Evolutionary conservation across 2,888 invertebrate species (phyloP).

Genomic region (Drosophila robusta): DNA sequence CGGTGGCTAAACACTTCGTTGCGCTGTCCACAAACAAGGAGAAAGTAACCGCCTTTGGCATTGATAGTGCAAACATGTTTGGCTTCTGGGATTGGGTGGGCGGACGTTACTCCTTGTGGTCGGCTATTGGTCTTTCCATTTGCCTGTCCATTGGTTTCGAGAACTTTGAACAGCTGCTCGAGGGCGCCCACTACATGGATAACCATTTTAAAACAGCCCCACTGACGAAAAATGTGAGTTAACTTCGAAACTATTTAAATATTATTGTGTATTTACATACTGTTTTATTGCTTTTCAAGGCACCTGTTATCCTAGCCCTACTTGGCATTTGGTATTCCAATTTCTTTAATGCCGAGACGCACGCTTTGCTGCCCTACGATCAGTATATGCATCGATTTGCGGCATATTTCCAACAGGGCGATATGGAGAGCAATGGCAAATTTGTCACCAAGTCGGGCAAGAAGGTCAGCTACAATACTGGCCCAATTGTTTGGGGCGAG

Average conservation of each 20-base stretch:
- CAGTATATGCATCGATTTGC: slow-evolving; percentile 99
- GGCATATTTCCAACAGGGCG: slow-evolving; percentile 99
- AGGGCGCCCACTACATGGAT: slow-evolving; percentile 97
- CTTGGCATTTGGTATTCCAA: slow-evolving; percentile 98
- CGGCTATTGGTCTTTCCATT: slow-evolving; percentile 99
- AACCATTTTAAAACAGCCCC: slow-evolving; percentile 95
- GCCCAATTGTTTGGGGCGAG: slow-evolving; percentile 90
- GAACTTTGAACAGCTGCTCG: slow-evolving; percentile 95
- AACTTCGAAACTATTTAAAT: background rate
- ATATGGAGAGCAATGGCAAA: slow-evolving; percentile 99
- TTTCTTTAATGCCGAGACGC: slow-evolving; percentile 97
- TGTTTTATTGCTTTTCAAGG: slow-evolving; percentile 86
- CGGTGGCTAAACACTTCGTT: slow-evolving; percentile 99
- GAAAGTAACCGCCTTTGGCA: slow-evolving; percentile 99
- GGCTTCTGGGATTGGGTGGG: slow-evolving; percentile 99
- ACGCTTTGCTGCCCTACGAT: slow-evolving; percentile 98
- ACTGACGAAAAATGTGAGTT: slow-evolving; percentile 93
- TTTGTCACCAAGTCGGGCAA: slow-evolving; percentile 90
- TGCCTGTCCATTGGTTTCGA: slow-evolving; percentile 96
- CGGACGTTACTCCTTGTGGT: slow-evolving; percentile 98
- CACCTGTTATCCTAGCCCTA: slow-evolving; percentile 96
- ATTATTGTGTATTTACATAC: background rate
- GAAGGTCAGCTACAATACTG: slow-evolving; percentile 84
- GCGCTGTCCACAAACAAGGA: slow-evolving; percentile 97
- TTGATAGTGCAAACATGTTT: slow-evolving; percentile 99